Evolutionary conservation across 2,888 invertebrate species (phyloP).

Genomic region (Pemphredon lugubris): DNA sequence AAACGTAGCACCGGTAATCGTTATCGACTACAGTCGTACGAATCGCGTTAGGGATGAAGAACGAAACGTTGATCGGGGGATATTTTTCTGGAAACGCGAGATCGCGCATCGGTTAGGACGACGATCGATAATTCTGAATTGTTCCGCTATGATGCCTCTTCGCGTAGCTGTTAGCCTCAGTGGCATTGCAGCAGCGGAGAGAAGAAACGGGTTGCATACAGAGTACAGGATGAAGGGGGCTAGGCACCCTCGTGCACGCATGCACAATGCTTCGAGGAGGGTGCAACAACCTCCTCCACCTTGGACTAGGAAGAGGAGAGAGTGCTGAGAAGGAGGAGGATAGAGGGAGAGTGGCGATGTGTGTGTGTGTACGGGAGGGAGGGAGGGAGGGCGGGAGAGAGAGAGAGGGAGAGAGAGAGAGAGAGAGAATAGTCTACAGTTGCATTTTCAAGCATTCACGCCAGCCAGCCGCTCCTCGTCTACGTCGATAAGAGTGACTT

Average conservation of each 20-base stretch:
- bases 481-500: not conserved
- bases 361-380: conserved; percentile 29
- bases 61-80: too few relatives aligned
- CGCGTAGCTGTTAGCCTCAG: too few relatives aligned
- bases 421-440: not conserved
- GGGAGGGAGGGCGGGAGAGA: conserved; percentile 7
- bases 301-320: conserved; percentile 50
- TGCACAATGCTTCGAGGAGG: conserved; percentile 62
- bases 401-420: conserved; percentile 10
- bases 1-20: too few relatives aligned
- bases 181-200: conserved; percentile 47
- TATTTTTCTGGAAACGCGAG: too few relatives aligned
- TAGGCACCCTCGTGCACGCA: conserved; percentile 62
- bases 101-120: too few relatives aligned
- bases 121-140: too few relatives aligned
- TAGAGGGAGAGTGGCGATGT: conserved; percentile 17
- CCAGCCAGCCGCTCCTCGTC: not conserved
- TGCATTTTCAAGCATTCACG: too few relatives aligned
- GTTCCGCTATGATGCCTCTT: too few relatives aligned
- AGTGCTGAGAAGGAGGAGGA: conserved; percentile 10
- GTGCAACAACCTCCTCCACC: conserved; percentile 67
- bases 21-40: too few relatives aligned
- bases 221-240: conserved; percentile 48
- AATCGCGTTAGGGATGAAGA: too few relatives aligned
- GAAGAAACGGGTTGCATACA: conserved; percentile 56